Conservation (phyloP, 2,113 vertebrate species). For the Calyptomena viridis region DNA sequence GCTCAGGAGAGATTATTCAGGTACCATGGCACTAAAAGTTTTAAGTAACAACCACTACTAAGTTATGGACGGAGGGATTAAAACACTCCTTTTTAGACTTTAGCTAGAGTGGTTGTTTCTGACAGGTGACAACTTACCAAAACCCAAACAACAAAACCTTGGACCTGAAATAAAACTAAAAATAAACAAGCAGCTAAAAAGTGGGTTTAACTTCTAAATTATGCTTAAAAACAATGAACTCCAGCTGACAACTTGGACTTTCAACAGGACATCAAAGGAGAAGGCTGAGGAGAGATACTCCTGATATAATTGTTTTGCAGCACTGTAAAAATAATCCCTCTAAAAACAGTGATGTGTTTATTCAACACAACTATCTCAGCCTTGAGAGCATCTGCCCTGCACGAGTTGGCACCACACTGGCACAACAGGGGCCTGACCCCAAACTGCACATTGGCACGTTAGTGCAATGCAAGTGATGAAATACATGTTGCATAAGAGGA, state of each 20-base stretch:
- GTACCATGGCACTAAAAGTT: background rate
- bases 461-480: background rate
- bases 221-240: background rate
- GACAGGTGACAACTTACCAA: background rate
- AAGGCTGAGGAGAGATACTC: background rate
- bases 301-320: background rate
- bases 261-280: background rate
- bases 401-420: background rate
- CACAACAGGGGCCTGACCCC: background rate
- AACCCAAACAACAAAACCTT: background rate
- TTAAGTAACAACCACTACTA: background rate
- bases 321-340: background rate
- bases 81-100: background rate
- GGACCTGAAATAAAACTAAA: background rate
- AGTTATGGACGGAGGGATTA: background rate
- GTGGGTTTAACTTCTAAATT: background rate
- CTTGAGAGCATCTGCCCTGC: background rate
- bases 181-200: background rate
- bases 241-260: background rate
- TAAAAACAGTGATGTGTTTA: background rate
- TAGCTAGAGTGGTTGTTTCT: background rate
- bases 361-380: slow-evolving; percentile 25
- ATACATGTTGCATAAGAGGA: background rate
- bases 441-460: background rate
- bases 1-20: background rate